Evolutionary conservation across 2,113 vertebrate species (phyloP), one percentile per base, ranked within the genome.

Genomic region (Perca flavescens): DNA sequence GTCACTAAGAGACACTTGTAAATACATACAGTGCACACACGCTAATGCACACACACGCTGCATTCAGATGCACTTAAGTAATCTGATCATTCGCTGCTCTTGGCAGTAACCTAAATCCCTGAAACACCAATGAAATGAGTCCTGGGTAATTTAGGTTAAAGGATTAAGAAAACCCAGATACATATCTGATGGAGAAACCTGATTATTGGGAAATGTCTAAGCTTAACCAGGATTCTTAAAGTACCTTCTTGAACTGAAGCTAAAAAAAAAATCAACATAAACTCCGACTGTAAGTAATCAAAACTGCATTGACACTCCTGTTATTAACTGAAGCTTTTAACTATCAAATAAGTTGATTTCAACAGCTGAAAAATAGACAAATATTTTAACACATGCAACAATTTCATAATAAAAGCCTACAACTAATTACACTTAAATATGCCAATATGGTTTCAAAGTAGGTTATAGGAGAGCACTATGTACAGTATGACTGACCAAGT

Each of bases 151-250:
- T 66, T 57, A 3, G 54, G 36, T 16, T 75, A 53, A 74, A 43
- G 67, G 75, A 86, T 84, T 84, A 78, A 53, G 57, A 75, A 76
- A 88, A 77, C 52, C n/a, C 25, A 57, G 25, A 81, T 49, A 43
- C 57, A 63, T 61, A 47, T 65, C 64, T 40, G 28, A 69, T 28
- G 22, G 64, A 31, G 31, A 71, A 71, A 78, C 69, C 40, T 15
- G 69, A 74, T 75, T 72, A 84, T 68, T 65, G 4, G 13, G 34
- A 76, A 77, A 74, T 65, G 52, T 14, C 22, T 28, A 16, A 47
- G 49, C 63, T 65, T 53, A 19, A 36, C n/a, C 14, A 21, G 36
- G 47, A 28, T 57, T 66, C 31, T 71, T 17, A 52, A 43, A 83
- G 43, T 60, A 46, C 34, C 14, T 28, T 70, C 5, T 77, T 80